A percentile compares a stretch with the other conserved stretches of the same genome.
Evolutionary conservation across 2,888 invertebrate species (phyloP).

Genomic region (Cancer borealis): DNA sequence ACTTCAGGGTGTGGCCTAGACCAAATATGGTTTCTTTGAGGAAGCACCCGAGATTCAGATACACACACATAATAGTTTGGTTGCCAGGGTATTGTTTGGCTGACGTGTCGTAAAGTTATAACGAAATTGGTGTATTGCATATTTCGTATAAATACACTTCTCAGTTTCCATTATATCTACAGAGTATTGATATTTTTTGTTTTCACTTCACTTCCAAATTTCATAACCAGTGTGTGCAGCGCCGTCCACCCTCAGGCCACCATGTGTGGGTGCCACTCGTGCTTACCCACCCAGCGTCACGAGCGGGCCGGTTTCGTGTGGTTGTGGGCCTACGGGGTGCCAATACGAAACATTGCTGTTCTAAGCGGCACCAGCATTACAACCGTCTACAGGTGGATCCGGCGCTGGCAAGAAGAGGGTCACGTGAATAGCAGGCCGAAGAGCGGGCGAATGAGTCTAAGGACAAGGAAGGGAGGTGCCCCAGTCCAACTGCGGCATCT

Average conservation of each 20-base stretch:
- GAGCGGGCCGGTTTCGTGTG: conserved; percentile 49
- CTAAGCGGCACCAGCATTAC: conserved; percentile 47
- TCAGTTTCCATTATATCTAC: no score
- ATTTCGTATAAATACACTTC: no score
- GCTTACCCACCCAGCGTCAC: background rate
- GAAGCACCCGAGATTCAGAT: background rate
- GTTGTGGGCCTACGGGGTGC: conserved; percentile 46
- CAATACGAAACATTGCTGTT: conserved; percentile 23
- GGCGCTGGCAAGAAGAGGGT: conserved; percentile 47
- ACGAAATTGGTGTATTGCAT: background rate
- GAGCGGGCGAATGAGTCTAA: background rate
- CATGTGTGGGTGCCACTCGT: background rate
- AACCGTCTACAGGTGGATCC: conserved; percentile 55
- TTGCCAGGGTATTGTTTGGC: background rate
- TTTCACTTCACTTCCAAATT: background rate
- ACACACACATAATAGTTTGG: background rate
- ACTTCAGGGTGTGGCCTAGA: no score
- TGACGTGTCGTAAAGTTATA: background rate
- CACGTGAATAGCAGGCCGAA: background rate
- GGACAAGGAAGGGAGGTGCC: background rate
- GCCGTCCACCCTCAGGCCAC: background rate
- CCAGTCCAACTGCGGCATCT: background rate
- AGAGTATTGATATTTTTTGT: background rate
- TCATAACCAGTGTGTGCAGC: background rate
- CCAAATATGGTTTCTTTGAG: no score